Evolutionary conservation across 1,140 invertebrate species (phyloP).

Genomic region (Drosophila simulans): DNA sequence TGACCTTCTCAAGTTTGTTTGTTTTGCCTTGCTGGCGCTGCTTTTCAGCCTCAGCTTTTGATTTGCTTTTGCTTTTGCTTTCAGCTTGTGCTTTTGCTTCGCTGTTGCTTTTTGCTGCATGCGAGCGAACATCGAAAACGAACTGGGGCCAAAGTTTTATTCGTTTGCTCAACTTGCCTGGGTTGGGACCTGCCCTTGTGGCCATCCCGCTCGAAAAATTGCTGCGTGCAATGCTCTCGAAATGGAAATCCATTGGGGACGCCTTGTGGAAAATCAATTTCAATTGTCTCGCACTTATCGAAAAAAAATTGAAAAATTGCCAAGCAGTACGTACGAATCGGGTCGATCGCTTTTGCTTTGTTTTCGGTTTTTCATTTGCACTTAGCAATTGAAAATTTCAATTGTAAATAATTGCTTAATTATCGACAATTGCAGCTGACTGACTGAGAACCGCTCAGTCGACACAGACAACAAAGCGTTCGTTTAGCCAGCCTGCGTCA

Average conservation of each 20-base stretch:
- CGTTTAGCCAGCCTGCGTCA: constrained; percentile 45
- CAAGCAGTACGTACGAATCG: neutral
- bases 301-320: constrained; percentile 20
- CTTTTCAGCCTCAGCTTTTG: constrained; percentile 19
- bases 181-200: constrained; percentile 31
- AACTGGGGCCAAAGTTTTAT: constrained; percentile 69
- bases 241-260: constrained; percentile 41
- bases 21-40: constrained; percentile 26
- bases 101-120: constrained; percentile 2
- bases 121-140: constrained; percentile 27
- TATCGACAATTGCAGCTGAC: constrained; percentile 65
- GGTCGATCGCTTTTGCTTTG: constrained; percentile 25
- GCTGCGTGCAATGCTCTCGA: constrained; percentile 42
- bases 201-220: constrained; percentile 1
- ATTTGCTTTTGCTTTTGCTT: constrained; percentile 19
- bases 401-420: constrained; percentile 79
- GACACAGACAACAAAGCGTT: constrained; percentile 43
- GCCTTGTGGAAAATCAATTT: constrained; percentile 71
- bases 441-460: constrained; percentile 16
- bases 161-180: constrained; percentile 64
- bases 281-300: constrained; percentile 72
- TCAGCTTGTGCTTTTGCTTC: neutral
- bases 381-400: constrained; percentile 67
- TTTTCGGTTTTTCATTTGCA: constrained; percentile 58
- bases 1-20: constrained; percentile 79